phyloP scores from a whole-genome alignment of 2,113 vertebrate genomes.

The Tupaia tana region DNA sequence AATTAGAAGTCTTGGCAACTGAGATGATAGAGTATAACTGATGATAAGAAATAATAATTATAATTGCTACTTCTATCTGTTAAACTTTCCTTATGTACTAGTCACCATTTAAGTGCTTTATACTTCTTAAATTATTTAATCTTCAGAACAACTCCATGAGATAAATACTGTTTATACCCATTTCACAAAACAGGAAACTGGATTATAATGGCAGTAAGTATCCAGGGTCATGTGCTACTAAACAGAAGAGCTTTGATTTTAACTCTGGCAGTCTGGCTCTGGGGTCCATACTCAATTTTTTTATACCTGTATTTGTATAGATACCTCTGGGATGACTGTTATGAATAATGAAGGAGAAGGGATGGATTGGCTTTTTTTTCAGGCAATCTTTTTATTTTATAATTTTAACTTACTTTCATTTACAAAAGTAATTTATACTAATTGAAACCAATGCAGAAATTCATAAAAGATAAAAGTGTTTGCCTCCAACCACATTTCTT shows the following conservation, averaged over 20 bases:
- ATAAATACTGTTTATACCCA: not conserved
- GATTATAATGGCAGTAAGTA: not conserved
- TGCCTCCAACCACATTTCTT: not conserved
- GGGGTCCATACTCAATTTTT: not conserved
- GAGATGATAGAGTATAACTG: not conserved
- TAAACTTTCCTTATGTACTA: not conserved
- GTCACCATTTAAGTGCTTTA: not conserved
- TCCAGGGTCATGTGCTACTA: not conserved
- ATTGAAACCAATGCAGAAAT: not conserved
- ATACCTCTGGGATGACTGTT: not conserved
- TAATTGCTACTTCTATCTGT: not conserved
- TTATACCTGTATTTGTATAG: not conserved
- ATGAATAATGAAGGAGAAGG: not conserved
- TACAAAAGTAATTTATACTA: not conserved
- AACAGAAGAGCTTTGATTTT: not conserved
- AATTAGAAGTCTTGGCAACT: not conserved
- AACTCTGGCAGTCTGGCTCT: not conserved
- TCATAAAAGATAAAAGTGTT: not conserved
- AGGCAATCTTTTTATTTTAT: not conserved
- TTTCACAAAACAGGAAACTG: constrained; percentile 12
- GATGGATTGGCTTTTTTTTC: not conserved
- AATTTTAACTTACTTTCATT: constrained; percentile 39
- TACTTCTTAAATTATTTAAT: not conserved
- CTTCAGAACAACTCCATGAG: not conserved
- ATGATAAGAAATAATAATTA: constrained; percentile 16